Evolutionary conservation across 2,797 vertebrate species (phyloP).

Genomic region (Gephyroberyx darwinii): DNA sequence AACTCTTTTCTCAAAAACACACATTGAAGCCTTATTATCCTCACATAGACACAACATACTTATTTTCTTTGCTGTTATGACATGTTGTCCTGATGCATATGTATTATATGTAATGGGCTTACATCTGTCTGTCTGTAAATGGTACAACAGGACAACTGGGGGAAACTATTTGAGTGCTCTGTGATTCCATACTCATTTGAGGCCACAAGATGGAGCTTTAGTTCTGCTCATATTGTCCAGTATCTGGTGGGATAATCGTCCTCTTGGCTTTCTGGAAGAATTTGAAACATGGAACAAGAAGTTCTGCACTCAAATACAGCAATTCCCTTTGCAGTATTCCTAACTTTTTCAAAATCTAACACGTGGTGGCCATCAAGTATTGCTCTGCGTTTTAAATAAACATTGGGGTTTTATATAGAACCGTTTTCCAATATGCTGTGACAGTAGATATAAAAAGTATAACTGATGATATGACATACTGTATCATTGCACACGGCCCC

Average conservation of each 20-base stretch:
- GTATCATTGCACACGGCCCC: neutral
- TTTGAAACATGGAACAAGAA: slow-evolving; percentile 22
- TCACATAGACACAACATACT: neutral
- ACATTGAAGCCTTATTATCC: neutral
- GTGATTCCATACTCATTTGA: slow-evolving; percentile 27
- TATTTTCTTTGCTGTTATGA: slow-evolving; percentile 10
- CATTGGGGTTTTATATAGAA: no score
- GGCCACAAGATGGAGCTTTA: slow-evolving; percentile 85
- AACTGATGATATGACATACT: slow-evolving; percentile 17
- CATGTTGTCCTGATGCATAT: slow-evolving; percentile 1
- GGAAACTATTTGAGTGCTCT: neutral
- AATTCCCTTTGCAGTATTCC: neutral
- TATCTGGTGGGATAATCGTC: neutral
- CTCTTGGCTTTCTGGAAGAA: slow-evolving; percentile 12
- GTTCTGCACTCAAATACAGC: neutral
- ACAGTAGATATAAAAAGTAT: neutral
- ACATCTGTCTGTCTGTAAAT: slow-evolving; percentile 2
- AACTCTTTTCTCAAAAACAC: slow-evolving; percentile 23
- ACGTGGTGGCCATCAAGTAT: no score
- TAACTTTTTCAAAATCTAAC: neutral
- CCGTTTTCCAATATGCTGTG: no score
- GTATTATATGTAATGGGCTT: slow-evolving; percentile 19
- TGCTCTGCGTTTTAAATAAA: no score
- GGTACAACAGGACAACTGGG: neutral
- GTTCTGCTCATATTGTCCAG: slow-evolving; percentile 72